These are phyloP conservation scores for Odocoileus hemionus DNA, from an alignment of 2,113 vertebrate genomes.

Conservation along the genomic window DNA sequence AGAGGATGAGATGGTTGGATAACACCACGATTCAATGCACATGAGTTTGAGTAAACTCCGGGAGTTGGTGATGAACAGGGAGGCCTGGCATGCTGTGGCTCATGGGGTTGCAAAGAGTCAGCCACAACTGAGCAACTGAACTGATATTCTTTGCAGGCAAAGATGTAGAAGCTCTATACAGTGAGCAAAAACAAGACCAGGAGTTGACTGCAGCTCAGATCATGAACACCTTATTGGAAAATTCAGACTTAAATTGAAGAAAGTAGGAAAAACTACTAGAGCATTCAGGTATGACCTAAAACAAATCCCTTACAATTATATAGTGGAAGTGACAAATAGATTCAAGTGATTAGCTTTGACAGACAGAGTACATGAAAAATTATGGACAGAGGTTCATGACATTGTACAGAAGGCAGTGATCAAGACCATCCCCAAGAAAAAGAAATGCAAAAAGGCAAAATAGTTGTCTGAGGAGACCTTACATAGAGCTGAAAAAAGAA, in stretches of 20 bases:
- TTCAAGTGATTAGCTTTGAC: not conserved
- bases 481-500: not conserved
- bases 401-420: not conserved
- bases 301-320: not conserved
- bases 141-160: not conserved
- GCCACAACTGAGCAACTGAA: fast-evolving
- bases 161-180: not conserved
- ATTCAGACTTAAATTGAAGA: not conserved
- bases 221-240: not conserved
- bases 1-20: not conserved
- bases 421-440: not conserved
- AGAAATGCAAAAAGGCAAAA: not conserved
- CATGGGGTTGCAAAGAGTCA: not conserved
- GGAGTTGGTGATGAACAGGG: not conserved
- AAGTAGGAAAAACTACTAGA: not conserved
- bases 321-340: not conserved
- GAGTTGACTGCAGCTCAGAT: not conserved
- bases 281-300: not conserved
- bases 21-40: not conserved
- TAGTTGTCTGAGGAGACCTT: not conserved
- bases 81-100: not conserved
- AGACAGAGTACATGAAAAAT: not conserved
- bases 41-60: not conserved
- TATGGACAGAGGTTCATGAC: not conserved
- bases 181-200: not conserved